Evolutionary conservation across 2,113 vertebrate genomes (phyloP).

Genomic region (Varanus salvator): DNA sequence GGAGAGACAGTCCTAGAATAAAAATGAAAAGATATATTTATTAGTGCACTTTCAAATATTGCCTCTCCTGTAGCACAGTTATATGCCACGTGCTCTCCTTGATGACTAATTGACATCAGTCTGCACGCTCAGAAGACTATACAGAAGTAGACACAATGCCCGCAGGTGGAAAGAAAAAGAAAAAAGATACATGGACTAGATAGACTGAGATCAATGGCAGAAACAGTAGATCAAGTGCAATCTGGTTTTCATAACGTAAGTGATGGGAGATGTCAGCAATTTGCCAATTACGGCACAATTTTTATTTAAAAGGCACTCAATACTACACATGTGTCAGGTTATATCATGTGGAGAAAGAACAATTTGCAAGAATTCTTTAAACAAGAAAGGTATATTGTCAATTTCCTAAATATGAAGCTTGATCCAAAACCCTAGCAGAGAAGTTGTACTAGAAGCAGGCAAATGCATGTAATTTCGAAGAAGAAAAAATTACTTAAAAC

Average conservation of each 20-base stretch:
- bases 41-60: no score
- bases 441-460: slow-evolving; percentile 67
- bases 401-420: slow-evolving; percentile 67
- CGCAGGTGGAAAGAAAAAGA: not conserved
- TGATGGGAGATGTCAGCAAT: slow-evolving; percentile 19
- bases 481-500: slow-evolving; percentile 56
- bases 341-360: slow-evolving; percentile 67
- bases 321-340: slow-evolving; percentile 62
- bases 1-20: no score
- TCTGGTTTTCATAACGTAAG: not conserved
- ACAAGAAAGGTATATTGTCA: slow-evolving; percentile 69
- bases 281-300: slow-evolving; percentile 21
- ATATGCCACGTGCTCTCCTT: not conserved
- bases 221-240: not conserved
- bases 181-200: not conserved
- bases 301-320: slow-evolving; percentile 9
- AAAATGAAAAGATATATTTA: no score
- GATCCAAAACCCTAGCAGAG: slow-evolving; percentile 61
- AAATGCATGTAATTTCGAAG: slow-evolving; percentile 73
- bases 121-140: not conserved
- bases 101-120: not conserved
- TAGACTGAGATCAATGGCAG: not conserved
- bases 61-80: not conserved
- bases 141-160: not conserved
- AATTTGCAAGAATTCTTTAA: slow-evolving; percentile 62